A percentile compares a stretch with the other conserved stretches of the same genome.
phyloP scores from a whole-genome alignment of 2,797 vertebrate genomes.

The Glyptemys insculpta region DNA sequence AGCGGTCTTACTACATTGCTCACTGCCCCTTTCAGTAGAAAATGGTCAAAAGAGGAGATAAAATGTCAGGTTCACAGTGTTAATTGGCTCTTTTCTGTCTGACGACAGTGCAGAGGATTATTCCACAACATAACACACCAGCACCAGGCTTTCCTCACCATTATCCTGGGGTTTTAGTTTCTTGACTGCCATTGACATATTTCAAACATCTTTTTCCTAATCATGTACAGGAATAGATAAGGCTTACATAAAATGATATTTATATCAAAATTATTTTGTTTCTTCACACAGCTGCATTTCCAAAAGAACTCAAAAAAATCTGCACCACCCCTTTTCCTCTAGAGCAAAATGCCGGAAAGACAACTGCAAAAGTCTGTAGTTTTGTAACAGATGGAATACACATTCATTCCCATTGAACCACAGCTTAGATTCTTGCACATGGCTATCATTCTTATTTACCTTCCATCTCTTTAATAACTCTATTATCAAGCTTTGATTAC shows the following conservation, averaged over 20 bases:
- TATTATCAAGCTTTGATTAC: not conserved
- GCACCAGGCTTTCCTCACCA: not conserved
- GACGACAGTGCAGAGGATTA: not conserved
- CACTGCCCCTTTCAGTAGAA: not conserved
- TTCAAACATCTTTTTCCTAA: not conserved
- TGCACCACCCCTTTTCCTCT: rapidly evolving
- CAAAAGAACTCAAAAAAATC: not conserved
- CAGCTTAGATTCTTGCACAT: not conserved
- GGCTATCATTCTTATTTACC: not conserved
- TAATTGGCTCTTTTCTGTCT: conserved; percentile 3
- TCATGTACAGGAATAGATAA: not conserved
- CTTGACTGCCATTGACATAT: not conserved
- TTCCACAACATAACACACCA: not conserved
- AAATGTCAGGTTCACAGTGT: not conserved
- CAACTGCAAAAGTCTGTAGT: not conserved
- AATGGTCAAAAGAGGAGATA: not conserved
- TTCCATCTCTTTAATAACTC: not conserved
- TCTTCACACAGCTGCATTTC: not conserved
- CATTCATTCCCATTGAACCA: not conserved
- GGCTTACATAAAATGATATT: not conserved
- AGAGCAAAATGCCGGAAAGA: not conserved
- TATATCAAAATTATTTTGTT: not conserved
- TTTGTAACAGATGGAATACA: not conserved
- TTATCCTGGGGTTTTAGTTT: not conserved
- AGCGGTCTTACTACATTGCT: conserved; percentile 6